Evolutionary conservation across 23 tunicate species (phyloP), one percentile per base, ranked within the genome.

Genomic region (Halocynthia aurantium): DNA sequence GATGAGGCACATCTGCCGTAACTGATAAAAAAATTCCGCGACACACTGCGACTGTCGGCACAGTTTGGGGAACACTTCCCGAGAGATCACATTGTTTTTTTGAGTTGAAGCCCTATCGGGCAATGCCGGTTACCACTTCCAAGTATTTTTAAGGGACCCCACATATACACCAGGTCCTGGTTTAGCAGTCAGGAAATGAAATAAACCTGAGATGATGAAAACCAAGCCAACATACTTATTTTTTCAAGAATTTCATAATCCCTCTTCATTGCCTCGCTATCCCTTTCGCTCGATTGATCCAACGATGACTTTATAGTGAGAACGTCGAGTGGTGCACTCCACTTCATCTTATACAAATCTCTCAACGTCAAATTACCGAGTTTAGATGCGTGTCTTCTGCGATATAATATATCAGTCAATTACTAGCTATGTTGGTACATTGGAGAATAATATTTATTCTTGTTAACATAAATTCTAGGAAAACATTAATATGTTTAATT

Each of bases 291-390:
- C 54, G 79, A 60, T 12, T 12, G 55, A 40, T 54, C 21, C 15
- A 54, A n/a, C 31, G 31, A 44, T 6, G 15, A 52, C 15, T 50
- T 22, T 8, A 74, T 53, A 8, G 55, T 82, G 7, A 86, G 75
- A 8, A 70, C 87, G 50, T 73, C 85, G 44, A 92, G 73, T 6
- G 62, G 65, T 20, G 78, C 87, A 58, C 88, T 74, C 98, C 98
- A 92, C 77, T 82, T 85, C 82, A 92, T 22, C 78, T 92, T 92
- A 77, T 85, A 92, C 82, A 80, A 78, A 56, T 74, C 78, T 8
- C 78, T 65, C 20, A 74, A 74, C 13, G 78, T 74, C 8, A 64
- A 74, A 5, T 54, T 53, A 19, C 65, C 5, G 22, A 49, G 22
- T 15, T 49, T 65, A 8, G 63, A 64, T 18, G 55, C 64, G 18